These are phyloP conservation scores for Sterrhoptilus dennistouni DNA, from an alignment of 2,113 vertebrate genomes.

Conservation along the genomic window DNA sequence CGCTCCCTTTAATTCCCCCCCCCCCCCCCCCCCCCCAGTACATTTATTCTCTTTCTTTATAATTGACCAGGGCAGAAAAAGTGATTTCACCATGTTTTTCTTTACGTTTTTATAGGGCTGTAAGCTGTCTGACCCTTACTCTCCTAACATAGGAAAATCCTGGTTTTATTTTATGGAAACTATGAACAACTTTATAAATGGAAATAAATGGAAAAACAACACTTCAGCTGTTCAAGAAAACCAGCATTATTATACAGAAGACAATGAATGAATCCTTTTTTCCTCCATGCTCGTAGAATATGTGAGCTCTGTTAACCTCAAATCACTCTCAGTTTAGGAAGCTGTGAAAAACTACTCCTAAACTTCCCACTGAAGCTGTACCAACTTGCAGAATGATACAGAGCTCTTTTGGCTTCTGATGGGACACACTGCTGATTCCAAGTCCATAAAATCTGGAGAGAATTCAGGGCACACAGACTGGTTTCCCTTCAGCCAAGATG, in stretches of 20 bases:
- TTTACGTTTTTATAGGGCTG: background rate
- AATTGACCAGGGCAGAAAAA: background rate
- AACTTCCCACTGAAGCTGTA: background rate
- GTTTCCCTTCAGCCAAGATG: slow-evolving; percentile 17
- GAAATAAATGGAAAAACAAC: background rate
- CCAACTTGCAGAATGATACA: background rate
- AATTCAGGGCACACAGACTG: slow-evolving; percentile 11
- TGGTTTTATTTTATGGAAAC: background rate
- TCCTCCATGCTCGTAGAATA: background rate
- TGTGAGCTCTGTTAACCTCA: background rate
- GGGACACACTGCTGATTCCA: background rate
- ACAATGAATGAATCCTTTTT: background rate
- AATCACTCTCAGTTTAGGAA: background rate
- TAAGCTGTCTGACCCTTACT: background rate
- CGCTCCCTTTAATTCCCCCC: too few species aligned
- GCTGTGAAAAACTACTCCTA: background rate
- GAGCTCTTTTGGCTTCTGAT: background rate
- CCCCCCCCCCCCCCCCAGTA: too few species aligned
- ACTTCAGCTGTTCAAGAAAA: background rate
- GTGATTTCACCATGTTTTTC: background rate
- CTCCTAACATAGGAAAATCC: background rate
- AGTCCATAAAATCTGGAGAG: background rate
- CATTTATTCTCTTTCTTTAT: background rate
- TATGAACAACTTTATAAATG: background rate
- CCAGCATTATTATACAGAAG: background rate